Evolutionary conservation across 1,140 invertebrate species (phyloP).

Genomic region (Euwallacea similis): DNA sequence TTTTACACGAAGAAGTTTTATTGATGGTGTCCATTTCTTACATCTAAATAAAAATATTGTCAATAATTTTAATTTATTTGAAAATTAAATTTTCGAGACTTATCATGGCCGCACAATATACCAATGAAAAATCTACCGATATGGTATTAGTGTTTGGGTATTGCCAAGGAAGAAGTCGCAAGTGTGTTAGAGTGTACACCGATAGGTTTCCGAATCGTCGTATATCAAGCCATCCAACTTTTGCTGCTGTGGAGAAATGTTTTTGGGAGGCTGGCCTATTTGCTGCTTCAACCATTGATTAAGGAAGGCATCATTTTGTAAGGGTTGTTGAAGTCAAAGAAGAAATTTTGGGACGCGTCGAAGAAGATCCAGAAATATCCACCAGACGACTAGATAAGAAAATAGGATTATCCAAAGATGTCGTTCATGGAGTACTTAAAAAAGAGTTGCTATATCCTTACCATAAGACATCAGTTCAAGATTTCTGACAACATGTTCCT

Average conservation of each 20-base stretch:
- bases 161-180: neutral
- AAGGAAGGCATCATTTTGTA: slow-evolving; percentile 12
- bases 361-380: slow-evolving; percentile 10
- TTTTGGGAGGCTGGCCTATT: neutral
- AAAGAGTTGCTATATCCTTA: slow-evolving; percentile 15
- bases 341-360: slow-evolving; percentile 11
- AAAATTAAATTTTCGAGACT: neutral
- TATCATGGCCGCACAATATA: neutral
- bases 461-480: slow-evolving; percentile 17
- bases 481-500: neutral
- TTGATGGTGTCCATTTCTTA: neutral
- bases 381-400: slow-evolving; percentile 1
- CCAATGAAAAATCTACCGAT: neutral
- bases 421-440: slow-evolving; percentile 6
- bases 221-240: no score
- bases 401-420: slow-evolving; percentile 14
- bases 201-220: no score
- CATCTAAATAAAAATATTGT: neutral
- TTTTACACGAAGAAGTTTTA: neutral
- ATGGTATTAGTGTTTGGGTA: neutral
- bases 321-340: slow-evolving; percentile 20
- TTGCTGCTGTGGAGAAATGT: neutral
- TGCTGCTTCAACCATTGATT: neutral
- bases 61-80: neutral
- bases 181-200: neutral